Evolutionary conservation across 2,797 vertebrate species (phyloP).

Genomic region (Salmo trutta): DNA sequence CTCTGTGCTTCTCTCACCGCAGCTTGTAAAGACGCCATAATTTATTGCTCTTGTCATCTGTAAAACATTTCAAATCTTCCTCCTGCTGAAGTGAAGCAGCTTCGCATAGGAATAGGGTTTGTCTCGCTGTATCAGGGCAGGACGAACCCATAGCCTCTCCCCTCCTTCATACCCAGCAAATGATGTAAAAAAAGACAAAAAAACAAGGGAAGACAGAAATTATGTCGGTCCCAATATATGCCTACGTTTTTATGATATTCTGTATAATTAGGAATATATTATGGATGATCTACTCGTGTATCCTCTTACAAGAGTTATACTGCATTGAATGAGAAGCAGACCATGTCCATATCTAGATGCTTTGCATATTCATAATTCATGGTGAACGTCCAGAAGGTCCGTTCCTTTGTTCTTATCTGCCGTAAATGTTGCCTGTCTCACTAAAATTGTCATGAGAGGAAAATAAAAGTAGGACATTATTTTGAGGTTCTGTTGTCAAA

Average conservation of each 20-base stretch:
- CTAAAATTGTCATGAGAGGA: neutral
- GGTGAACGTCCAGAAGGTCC: neutral
- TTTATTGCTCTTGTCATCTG: constrained; percentile 52
- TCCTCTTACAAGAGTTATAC: neutral
- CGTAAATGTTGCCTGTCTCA: neutral
- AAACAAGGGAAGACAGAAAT: neutral
- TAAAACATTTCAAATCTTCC: constrained; percentile 52
- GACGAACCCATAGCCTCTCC: neutral
- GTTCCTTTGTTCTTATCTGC: neutral
- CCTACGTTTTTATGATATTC: neutral
- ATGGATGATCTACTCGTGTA: neutral
- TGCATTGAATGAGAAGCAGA: neutral
- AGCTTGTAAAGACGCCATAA: constrained; percentile 49
- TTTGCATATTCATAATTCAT: neutral
- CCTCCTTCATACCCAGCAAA: too few species aligned
- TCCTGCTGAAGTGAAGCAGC: constrained; percentile 27
- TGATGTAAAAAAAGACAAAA: neutral
- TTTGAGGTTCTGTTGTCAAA: neutral
- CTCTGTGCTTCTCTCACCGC: constrained; percentile 31
- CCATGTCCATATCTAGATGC: neutral
- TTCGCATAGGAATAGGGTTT: neutral
- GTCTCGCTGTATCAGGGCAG: neutral
- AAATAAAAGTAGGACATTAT: neutral
- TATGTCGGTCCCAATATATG: neutral
- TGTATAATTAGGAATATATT: neutral